Base-by-base conservation (phyloP, 2,113 vertebrate genomes). In the Tympanuchus pallidicinctus region DNA sequence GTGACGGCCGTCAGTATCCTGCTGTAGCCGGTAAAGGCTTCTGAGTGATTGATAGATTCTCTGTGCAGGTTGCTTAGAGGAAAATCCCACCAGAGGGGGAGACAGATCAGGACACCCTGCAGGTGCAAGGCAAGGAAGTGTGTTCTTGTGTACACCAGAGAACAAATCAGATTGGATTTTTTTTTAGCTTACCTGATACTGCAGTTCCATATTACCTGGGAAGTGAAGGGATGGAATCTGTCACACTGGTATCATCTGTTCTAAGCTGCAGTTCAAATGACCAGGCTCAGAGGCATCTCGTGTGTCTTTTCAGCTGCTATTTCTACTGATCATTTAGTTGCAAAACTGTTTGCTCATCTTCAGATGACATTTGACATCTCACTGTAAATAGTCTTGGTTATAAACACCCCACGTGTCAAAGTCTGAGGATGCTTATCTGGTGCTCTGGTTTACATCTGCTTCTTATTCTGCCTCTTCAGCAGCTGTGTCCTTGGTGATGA, bases 311-410 rank as follows among this genome's bases (percentile, higher is more conserved):
- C 70, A 74, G 36, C 64, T 66, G 27, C 16, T 3, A 67, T 54
- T 67, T 32, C 56, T 90, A 32, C 52, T 42, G 38, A 42, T 90
- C 50, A 10, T 74, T 88, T 88, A 45, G 1, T 74, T 88, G 27
- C 76, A 78, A 81, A 65, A 54, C 65, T 75, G 20, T 25, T 67
- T 76, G 40, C 56, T 91, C 48, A n/a, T 70, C 71, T 63, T 87
- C 90, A 85, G 70, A 77, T 48, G 59, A 59, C 45, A 50, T 87
- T 85, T 89, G 91, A 88, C 59, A 82, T 88, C 71, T 82, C 75
- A 61, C 48, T 79, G 54, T 80, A 92, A 95, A 82, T 70, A 76
- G 54, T 25, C 30, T 80, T 14, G 40, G 54, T 85, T 79, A 92
- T 92, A 89, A 85, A 88, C 36, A 63, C n/a, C 50, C 76, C 45